These are phyloP conservation scores for Popillia japonica DNA, from an alignment of 1,140 invertebrate genomes.

Conservation along the genomic window DNA sequence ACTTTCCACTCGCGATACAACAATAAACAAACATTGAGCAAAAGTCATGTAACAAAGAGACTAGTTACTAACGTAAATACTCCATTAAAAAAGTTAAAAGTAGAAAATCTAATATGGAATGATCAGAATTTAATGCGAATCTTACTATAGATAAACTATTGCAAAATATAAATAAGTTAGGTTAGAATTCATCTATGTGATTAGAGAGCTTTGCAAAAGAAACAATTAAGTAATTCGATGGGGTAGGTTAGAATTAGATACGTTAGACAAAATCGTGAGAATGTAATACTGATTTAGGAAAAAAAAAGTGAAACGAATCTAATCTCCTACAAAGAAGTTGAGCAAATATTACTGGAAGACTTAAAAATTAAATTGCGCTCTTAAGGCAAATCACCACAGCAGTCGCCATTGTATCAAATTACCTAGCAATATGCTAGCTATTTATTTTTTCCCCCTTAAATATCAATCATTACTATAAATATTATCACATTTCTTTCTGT, in stretches of 20 bases:
- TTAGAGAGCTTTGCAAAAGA: no score
- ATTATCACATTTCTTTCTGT: slow-evolving; percentile 18
- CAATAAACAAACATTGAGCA: slow-evolving; percentile 29
- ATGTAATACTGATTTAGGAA: slow-evolving; percentile 8
- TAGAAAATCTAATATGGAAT: no score
- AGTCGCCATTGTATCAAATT: no score
- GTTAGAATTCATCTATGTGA: no score
- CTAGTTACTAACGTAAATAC: neutral
- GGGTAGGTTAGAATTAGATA: no score
- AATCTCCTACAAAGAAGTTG: neutral
- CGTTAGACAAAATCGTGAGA: neutral
- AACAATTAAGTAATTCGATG: no score
- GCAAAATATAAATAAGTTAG: no score
- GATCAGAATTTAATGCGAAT: no score
- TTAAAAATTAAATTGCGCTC: neutral
- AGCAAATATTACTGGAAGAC: neutral
- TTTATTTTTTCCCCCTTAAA: neutral
- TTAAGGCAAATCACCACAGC: no score
- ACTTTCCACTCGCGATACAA: slow-evolving; percentile 13
- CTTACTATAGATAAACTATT: no score
- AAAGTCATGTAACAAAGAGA: slow-evolving; percentile 16
- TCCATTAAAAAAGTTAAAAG: neutral
- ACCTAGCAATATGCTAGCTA: no score
- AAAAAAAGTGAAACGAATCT: no score
- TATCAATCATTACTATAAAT: slow-evolving; percentile 23